Evolutionary conservation across 2,113 vertebrate species (phyloP).

Genomic region (Xyrauchen texanus): DNA sequence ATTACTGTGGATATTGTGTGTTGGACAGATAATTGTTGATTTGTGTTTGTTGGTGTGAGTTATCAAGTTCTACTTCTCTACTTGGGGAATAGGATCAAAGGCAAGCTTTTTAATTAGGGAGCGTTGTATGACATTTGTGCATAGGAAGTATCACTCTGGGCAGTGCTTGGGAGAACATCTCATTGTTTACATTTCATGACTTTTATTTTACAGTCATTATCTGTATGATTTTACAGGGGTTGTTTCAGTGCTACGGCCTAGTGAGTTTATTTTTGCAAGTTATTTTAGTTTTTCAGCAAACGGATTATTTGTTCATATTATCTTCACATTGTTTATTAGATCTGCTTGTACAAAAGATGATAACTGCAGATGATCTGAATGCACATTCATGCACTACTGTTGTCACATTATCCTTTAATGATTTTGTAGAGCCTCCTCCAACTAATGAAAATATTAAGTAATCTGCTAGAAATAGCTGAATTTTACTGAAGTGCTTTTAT

Average conservation of each 20-base stretch:
- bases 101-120: slow-evolving; percentile 5
- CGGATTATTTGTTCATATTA: no score
- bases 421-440: no score
- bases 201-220: neutral
- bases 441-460: no score
- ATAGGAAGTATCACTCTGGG: neutral
- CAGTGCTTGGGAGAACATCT: no score
- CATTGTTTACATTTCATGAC: no score
- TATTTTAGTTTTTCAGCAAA: no score
- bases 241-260: no score
- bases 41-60: slow-evolving; percentile 5
- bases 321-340: neutral
- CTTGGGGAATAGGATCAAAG: neutral
- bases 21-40: neutral
- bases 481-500: no score
- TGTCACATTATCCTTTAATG: no score
- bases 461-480: no score
- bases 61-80: neutral
- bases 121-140: no score
- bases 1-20: neutral
- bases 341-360: neutral
- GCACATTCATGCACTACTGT: neutral
- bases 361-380: neutral
- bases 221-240: neutral
- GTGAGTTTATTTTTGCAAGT: no score